Percentiles rank a stretch among this genome's conserved stretches.
These are phyloP conservation scores for Nymphalis urticae DNA, from an alignment of 2,888 invertebrate species.

Conservation along the genomic window DNA sequence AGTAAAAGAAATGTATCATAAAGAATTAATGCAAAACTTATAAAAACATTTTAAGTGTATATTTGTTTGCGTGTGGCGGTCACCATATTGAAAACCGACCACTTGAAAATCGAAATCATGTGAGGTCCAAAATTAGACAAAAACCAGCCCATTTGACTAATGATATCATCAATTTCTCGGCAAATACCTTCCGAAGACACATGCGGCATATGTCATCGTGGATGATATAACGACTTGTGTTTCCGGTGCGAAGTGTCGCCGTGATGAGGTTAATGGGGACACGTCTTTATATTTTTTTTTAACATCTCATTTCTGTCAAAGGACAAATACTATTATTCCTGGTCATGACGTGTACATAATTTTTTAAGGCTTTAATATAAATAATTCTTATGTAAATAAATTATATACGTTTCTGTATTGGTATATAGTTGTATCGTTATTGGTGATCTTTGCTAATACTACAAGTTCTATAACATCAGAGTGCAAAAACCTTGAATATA, in stretches of 20 bases:
- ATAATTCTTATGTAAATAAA: no score
- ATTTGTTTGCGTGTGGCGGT: slow-evolving; percentile 31
- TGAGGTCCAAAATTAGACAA: slow-evolving; percentile 60
- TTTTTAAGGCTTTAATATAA: no score
- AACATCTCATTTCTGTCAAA: not conserved
- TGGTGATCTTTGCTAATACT: no score
- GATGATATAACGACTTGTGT: slow-evolving; percentile 60
- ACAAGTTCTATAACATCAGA: no score
- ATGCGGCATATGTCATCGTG: slow-evolving; percentile 54
- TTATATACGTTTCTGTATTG: no score
- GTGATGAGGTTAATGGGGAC: slow-evolving; percentile 39
- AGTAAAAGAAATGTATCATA: not conserved
- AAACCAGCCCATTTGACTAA: slow-evolving; percentile 67
- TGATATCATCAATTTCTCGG: slow-evolving; percentile 73
- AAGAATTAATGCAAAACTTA: not conserved
- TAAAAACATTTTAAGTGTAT: not conserved
- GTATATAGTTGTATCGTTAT: no score
- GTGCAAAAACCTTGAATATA: no score
- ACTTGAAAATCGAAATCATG: slow-evolving; percentile 41
- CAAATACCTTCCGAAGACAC: slow-evolving; percentile 63
- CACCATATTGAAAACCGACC: slow-evolving; percentile 14
- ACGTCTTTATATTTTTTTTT: slow-evolving; percentile 12
- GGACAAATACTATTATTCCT: no score
- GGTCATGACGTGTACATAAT: no score
- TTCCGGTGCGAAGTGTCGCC: slow-evolving; percentile 62